phyloP scores from a whole-genome alignment of 1,140 invertebrate species.

The Antheraea pernyi region DNA sequence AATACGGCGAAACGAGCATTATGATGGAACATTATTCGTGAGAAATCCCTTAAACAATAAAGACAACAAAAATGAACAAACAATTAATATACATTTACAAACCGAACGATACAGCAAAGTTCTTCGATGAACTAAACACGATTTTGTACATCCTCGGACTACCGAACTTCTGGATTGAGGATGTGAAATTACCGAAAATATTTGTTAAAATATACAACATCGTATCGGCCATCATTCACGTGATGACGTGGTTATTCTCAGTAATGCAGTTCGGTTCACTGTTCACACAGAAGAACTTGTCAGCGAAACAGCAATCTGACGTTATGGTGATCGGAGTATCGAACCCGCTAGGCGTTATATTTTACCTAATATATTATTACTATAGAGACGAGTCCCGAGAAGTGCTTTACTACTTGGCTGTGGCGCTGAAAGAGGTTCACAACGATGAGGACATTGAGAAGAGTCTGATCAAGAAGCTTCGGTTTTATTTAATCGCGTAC shows the following conservation, averaged over 20 bases:
- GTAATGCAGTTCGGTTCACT: conserved; percentile 12
- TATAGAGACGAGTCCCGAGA: conserved; percentile 11
- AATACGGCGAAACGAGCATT: too few relatives aligned
- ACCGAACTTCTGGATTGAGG: conserved; percentile 4
- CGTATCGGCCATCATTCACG: background rate
- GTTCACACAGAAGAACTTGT: conserved; percentile 25
- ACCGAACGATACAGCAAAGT: conserved; percentile 3
- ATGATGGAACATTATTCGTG: background rate
- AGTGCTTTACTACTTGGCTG: conserved; percentile 15
- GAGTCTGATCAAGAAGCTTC: conserved; percentile 19
- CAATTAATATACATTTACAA: background rate
- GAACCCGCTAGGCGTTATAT: conserved; percentile 11
- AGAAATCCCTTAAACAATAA: background rate
- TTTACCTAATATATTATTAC: conserved; percentile 1
- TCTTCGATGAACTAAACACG: conserved; percentile 5
- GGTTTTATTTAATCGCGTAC: background rate
- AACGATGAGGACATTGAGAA: conserved; percentile 23
- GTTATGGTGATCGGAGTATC: conserved; percentile 14
- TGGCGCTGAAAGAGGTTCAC: conserved; percentile 18
- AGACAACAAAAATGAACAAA: background rate
- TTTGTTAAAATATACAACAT: background rate
- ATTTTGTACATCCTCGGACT: conserved; percentile 3
- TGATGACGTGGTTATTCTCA: background rate
- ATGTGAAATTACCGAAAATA: conserved; percentile 6
- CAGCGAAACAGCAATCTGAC: conserved; percentile 21